Evolutionary conservation across 2,797 vertebrate genomes (phyloP), one percentile per base, ranked within the genome.

Genomic region (Spheniscus humboldti): DNA sequence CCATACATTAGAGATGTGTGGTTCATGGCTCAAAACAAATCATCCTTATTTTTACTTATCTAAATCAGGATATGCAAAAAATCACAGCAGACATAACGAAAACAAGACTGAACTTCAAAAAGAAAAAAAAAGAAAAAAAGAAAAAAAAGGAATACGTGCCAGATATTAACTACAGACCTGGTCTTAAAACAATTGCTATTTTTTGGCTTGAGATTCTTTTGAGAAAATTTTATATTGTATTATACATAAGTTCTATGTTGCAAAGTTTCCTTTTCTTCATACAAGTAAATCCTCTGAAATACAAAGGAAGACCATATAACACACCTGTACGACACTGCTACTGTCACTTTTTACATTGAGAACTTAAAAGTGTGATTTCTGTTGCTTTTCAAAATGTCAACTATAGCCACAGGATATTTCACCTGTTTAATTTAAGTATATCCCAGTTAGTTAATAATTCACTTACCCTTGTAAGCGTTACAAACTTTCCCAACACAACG

Each of bases 401-500:
- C 90, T 43, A 6, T 2, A 87, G 94, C 92, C 95, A 79, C 52
- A 13, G 91, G 88, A 55, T 45, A 77, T 74, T 87, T 56, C 25
- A 56, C 45, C 68, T 15, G 30, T 18, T 86, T 52, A 37, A 72
- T 31, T 69, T 3, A 17, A 87, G 18, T 43, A 57, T 39, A 68
- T 85, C 55, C 62, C 47, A 69, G 28, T 12, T 33, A 48, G 90
- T 95, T 92, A 93, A 96, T 91, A 48, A 93, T 94, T 94, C 15
- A 81, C 93, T 78, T 41, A 45, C 60, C 60, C 56, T 73, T 33
- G 7, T 3, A 52, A 86, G 48, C 56, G 45, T 50, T 14, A 37
- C 63, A 79, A 53, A 76, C 37, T 35, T 53, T 25, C 52, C 48
- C 24, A 72, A 27, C 56, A 33, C 43, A 39, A 59, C 1, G 13